Evolutionary conservation across 2,797 vertebrate species (phyloP).

Genomic region (Chloroceryle inda): DNA sequence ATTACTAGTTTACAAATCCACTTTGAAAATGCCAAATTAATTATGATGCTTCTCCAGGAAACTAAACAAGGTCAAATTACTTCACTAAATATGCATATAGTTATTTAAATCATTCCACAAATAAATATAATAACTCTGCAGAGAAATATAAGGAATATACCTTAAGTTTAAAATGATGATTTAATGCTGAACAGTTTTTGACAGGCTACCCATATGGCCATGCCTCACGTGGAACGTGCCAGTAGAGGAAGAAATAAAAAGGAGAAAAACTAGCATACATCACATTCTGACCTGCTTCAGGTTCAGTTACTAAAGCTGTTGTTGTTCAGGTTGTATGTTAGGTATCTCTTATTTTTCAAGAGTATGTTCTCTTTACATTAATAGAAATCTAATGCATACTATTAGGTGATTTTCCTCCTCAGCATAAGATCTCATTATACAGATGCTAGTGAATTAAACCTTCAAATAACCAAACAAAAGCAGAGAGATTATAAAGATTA

Average conservation of each 20-base stretch:
- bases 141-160: not conserved
- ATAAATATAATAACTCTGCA: not conserved
- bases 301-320: not conserved
- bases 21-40: not conserved
- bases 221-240: not conserved
- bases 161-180: not conserved
- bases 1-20: not conserved
- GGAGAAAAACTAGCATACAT: not conserved
- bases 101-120: not conserved
- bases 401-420: not conserved
- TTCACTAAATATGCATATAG: not conserved
- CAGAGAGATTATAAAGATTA: not conserved
- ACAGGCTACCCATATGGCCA: not conserved
- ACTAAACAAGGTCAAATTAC: not conserved
- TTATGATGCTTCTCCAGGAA: not conserved
- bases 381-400: not conserved
- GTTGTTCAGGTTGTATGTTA: not conserved
- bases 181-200: not conserved
- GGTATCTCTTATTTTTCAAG: not conserved
- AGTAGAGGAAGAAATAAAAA: not conserved
- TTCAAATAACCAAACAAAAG: not conserved
- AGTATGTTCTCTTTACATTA: not conserved
- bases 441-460: not conserved
- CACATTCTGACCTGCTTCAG: not conserved
- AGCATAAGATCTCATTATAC: not conserved